Conservation (phyloP, 1,140 invertebrate genomes). For the Augochlora pura region DNA sequence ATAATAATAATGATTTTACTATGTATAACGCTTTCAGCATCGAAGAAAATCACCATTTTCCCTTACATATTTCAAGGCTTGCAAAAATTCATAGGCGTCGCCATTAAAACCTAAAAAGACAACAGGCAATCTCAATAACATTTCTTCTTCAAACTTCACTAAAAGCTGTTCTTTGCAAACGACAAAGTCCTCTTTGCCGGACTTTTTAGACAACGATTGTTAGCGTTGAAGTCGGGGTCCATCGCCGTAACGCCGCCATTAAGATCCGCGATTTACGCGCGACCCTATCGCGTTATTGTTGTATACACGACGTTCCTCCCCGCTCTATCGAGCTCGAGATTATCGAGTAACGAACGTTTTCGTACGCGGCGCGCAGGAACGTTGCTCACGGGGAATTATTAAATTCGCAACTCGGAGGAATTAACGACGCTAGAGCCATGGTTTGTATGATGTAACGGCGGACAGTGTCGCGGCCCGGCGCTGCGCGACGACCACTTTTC, state of each 20-base stretch:
- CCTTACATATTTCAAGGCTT: no score
- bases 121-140: no score
- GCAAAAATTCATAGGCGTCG: no score
- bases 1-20: no score
- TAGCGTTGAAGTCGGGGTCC: background rate
- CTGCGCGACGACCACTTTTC: background rate
- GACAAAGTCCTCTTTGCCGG: no score
- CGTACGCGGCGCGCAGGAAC: background rate
- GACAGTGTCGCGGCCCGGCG: background rate
- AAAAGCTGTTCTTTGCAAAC: background rate
- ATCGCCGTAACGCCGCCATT: background rate
- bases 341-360: constrained; percentile 4
- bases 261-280: constrained; percentile 5
- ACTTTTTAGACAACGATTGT: background rate
- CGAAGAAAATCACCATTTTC: no score
- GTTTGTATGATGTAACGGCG: background rate
- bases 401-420: background rate
- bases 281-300: background rate
- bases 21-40: no score
- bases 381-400: background rate
- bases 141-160: no score
- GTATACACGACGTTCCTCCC: background rate
- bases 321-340: background rate
- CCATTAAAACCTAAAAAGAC: no score
- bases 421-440: background rate